Base-by-base conservation (phyloP, 1,140 invertebrate species). In the Saxidomus purpurata region DNA sequence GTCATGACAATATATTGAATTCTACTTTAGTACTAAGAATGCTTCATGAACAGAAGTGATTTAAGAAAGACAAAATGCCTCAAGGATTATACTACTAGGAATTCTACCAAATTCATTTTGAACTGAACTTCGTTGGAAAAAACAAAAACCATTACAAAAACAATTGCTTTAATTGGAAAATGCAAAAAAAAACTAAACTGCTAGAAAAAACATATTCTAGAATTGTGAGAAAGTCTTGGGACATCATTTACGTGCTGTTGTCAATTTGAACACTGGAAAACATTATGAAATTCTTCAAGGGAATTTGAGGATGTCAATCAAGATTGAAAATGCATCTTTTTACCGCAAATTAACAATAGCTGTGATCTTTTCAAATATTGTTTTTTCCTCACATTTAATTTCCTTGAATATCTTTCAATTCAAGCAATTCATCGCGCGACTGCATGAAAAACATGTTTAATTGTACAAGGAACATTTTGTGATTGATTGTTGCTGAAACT, bases 221-320 rank as follows among this genome's bases (percentile, higher is more conserved):
- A 67, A 67, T 31, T 67, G 61, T 67, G 61, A 67, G 61, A 67
- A 67, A 67, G 17, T 15, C n/a, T 67, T 67, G 3, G 6, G n/a
- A n/a, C 13, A 67, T 67, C 61, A 11, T 31, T 67, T 67, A 11
- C 28, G 31, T 25, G 61, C 31, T 67, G n/a, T 31, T 67, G 61
- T 67, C 31, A 67, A 36, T 11, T 67, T 31, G 1, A 28, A 67
- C 55, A 11, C 11, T 31, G 28, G n/a, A 28, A 67, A 31, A 67
- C 61, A 67, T 11, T 36, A 1, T 28, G n/a, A 36, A 31, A 31
- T n/a, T 67, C 25, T 67, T 36, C 61, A 67, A 8, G 31, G n/a
- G 28, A 25, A 25, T 67, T 31, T 22, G 19, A 67, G 31, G 17
- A 67, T 67, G 61, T 67, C 61, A 67, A 2, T 67, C 61, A 55